Conservation (phyloP, 2,797 vertebrate genomes). For the Lithobates sylvaticus region DNA sequence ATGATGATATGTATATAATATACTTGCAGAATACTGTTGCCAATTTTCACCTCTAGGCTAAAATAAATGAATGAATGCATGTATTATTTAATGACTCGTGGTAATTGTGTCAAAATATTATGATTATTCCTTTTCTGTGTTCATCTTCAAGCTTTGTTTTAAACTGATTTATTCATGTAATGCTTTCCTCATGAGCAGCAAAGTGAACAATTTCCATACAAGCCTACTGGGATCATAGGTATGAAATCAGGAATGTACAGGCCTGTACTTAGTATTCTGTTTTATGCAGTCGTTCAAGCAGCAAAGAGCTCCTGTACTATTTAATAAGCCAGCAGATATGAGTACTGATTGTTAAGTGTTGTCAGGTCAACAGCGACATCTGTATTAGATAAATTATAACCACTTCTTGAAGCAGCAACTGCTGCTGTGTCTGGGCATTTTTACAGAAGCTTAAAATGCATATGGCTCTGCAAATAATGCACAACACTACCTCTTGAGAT, state of each 20-base stretch:
- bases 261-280: conserved; percentile 7
- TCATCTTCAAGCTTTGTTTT: neutral
- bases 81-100: too few relatives aligned
- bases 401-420: conserved; percentile 16
- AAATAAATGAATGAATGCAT: too few relatives aligned
- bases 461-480: conserved; percentile 24
- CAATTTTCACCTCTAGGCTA: too few relatives aligned
- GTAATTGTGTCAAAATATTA: too few relatives aligned
- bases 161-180: neutral
- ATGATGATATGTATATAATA: too few relatives aligned
- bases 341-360: conserved; percentile 30
- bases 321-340: conserved; percentile 27
- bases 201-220: conserved; percentile 10
- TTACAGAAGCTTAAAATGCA: conserved; percentile 19
- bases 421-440: conserved; percentile 23
- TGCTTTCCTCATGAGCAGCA: neutral
- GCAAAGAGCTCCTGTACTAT: conserved; percentile 19
- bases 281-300: conserved; percentile 17
- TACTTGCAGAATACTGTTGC: too few relatives aligned
- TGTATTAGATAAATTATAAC: conserved; percentile 36
- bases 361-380: conserved; percentile 27
- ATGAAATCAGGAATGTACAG: conserved; percentile 30
- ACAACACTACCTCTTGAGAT: conserved; percentile 6
- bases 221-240: conserved; percentile 21
- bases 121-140: too few relatives aligned